Evolutionary conservation across 2,797 vertebrate species (phyloP), one percentile per base, ranked within the genome.

Genomic region (Furcifer pardalis): DNA sequence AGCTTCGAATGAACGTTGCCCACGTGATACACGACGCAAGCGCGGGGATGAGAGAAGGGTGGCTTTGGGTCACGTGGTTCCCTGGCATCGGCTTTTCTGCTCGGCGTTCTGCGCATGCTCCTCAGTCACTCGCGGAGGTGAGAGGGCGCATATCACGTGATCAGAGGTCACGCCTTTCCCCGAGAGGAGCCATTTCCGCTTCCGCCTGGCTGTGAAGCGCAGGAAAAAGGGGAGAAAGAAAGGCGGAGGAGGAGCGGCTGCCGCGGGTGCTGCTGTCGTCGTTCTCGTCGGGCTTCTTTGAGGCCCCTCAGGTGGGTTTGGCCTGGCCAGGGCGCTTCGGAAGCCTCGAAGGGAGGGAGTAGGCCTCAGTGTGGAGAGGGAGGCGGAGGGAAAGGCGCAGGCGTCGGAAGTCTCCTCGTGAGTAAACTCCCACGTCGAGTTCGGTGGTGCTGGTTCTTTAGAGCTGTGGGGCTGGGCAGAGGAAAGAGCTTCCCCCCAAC

Each of bases 21-120:
- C n/a, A n/a, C n/a, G n/a, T n/a, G n/a, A n/a, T n/a, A n/a, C 4
- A 0, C 2, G 4, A 6, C 23, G 25, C 27, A 3, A 27, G 1
- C 1, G 30, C 1, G 25, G 17, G 52, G 6, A 25, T 30, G 3
- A 30, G 15, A 63, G 32, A 8, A 32, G 7, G 2, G 52, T 2
- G 7, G 2, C 15, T 1, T 7, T 4, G 3, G 2, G 30, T 32
- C 75, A 79, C 42, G 73, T 68, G 72, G 4, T 1, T 10, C 0
- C 12, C 5, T n/a, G n/a, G n/a, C n/a, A n/a, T n/a, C 4, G 12
- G 25, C 0, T 7, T 19, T 19, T n/a, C 15, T 23, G 32, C 66
- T n/a, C n/a, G n/a, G 5, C 6, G 9, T 1, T 9, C 0, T 27
- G 46, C 5, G 17, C 23, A 12, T 17, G 49, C 23, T 30, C 10